Base-by-base conservation (phyloP, 2,888 invertebrate species). In the Mycalesis mineus region DNA sequence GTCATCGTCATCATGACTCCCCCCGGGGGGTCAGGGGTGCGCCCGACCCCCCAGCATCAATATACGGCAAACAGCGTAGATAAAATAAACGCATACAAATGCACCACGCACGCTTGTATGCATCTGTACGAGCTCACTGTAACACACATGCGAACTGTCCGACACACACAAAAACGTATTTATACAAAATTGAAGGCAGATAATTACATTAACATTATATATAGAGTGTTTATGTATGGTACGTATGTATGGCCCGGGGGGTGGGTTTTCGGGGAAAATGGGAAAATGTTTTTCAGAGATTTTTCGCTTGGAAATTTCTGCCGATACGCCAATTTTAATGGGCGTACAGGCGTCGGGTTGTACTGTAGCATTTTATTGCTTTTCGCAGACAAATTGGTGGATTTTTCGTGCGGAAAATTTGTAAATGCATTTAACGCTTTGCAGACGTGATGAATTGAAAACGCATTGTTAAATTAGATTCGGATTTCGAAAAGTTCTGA, bases 121-220 rank as follows among this genome's bases (percentile, higher is more conserved):
- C 66, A 71, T 48, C 7, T 31, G 33, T n/a, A 39, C 31, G 22
- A 29, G 17, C 8, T 5, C 3, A 14, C 14, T 47, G 40, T 57
- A 58, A 48, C 62, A 63, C 59, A 64, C 60, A 50, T 39, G 58
- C 15, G 11, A 17, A 74, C 68, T 56, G 57, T 42, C 9, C 14
- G 58, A 58, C 55, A 57, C 63, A 65, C 62, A 64, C 61, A 44
- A 41, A 60, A 22, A 39, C 55, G 42, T 70, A 73, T 77, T 84
- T 84, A 82, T 82, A 84, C 83, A 83, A 84, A 87, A 84, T 86
- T 80, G 78, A 77, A 72, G 71, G 65, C 70, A 76, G 74, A 78
- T 88, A 86, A 87, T 88, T 88, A 84, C 84, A 83, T 85, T 84
- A 81, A 76, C 71, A 67, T 61, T 65, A 71, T 72, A 73, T 72